These are phyloP conservation scores for Macrosteles quadrilineatus DNA, from an alignment of 1,140 invertebrate species.

Conservation along the genomic window DNA sequence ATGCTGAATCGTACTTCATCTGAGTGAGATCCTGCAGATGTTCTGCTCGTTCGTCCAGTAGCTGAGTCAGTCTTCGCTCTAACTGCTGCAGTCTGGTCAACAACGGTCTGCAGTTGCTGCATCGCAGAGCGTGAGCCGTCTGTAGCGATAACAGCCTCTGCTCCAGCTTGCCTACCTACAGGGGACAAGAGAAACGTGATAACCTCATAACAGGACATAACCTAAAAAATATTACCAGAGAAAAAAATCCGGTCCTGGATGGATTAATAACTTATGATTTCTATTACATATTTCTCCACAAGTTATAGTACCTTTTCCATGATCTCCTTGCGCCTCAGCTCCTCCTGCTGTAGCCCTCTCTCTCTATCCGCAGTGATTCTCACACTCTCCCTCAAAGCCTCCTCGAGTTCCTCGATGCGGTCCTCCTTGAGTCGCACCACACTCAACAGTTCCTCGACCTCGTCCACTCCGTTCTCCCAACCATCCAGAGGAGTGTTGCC, in stretches of 20 bases:
- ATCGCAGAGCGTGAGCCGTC: constrained; percentile 64
- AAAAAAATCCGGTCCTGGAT: too few relatives aligned
- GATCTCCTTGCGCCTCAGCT: constrained; percentile 59
- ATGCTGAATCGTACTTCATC: too few relatives aligned
- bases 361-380: constrained; percentile 65
- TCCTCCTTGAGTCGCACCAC: constrained; percentile 54
- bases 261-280: too few relatives aligned
- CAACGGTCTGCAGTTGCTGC: constrained; percentile 64
- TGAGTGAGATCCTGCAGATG: constrained; percentile 74
- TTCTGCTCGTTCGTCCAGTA: constrained; percentile 61
- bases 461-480: constrained; percentile 43
- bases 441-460: constrained; percentile 56
- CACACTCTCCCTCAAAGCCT: constrained; percentile 70
- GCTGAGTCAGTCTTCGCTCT: constrained; percentile 57
- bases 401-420: constrained; percentile 77
- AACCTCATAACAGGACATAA: too few relatives aligned
- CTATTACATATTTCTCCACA: too few relatives aligned
- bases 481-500: background rate
- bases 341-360: constrained; percentile 61
- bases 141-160: constrained; percentile 67
- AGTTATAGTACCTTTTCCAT: constrained; percentile 59
- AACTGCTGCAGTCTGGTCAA: constrained; percentile 59
- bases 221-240: too few relatives aligned
- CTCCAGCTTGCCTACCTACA: constrained; percentile 71
- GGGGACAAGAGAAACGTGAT: too few relatives aligned